Base-by-base conservation (phyloP, 1,140 invertebrate species). In the Dendrolimus punctatus region DNA sequence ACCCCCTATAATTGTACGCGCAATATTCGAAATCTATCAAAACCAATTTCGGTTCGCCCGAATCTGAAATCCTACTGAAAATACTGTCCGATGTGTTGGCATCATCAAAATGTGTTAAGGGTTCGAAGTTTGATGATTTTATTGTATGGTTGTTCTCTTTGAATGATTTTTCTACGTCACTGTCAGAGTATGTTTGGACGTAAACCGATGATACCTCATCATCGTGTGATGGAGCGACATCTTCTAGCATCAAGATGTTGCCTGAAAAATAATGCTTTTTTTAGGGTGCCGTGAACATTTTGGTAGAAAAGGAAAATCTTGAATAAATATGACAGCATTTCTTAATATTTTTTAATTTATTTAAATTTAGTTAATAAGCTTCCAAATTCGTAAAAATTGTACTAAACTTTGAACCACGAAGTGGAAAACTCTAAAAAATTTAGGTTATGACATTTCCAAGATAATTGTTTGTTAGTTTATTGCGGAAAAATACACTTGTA, bases 1-100 rank as follows among this genome's bases (percentile, higher is more conserved):
- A 99, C 1, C 94, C 96, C 58, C 97, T 62, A 77, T 97, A 96
- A 78, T 97, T 98, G 82, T 98, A 98, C 0, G 95, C 94, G 76
- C 95, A 96, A 76, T 98, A 98, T 84, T 98, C 96, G 82, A 95
- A 98, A 78, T 98, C 96, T 72, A 97, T 96, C 37, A 97, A 89
- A 8, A 94, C 92, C 39, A 96, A 75, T 64, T 91, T 90, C n/a
- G 90, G 88, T 57, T 91, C 90, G 6, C 81, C 80, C 3, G 85
- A 88, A 55, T 90, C 91, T 0, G 83, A 82, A 6, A 77, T 72
- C 4, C 73, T 65, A 23, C 78, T 86, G 7, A 62, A 55, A 0
- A 84, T 61, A 2, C 75, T 78, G 55, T 87, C 85, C 0, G 71
- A 77, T 0, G 82, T 82, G 60, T 76, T 80, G 0, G 66, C 70